Percentiles rank a stretch among this genome's conserved stretches.
These are phyloP conservation scores for Trichosurus vulpecula DNA, from an alignment of 2,797 vertebrate genomes.

Conservation along the genomic window DNA sequence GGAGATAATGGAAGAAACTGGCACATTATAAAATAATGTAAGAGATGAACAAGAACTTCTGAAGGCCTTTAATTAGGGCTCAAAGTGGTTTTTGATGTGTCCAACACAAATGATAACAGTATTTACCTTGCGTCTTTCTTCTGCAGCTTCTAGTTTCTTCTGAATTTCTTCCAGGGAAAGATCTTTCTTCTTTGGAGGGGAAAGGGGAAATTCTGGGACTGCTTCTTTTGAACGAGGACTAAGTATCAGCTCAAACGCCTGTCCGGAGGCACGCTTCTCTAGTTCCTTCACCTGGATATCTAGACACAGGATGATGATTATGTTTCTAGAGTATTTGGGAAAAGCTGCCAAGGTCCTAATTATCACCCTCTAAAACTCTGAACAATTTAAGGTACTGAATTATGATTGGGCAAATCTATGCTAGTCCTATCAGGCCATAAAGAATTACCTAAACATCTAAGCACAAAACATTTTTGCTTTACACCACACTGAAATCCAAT, in stretches of 20 bases:
- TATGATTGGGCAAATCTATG: conserved; percentile 1
- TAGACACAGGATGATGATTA: conserved; percentile 71
- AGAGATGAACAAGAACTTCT: not conserved
- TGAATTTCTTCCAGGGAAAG: conserved; percentile 96
- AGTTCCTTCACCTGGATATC: conserved; percentile 96
- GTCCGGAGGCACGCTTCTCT: conserved; percentile 95
- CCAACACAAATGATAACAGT: not conserved
- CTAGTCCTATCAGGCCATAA: conserved; percentile 29
- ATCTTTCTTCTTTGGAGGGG: conserved; percentile 94
- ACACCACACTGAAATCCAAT: not conserved
- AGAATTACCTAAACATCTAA: conserved; percentile 38
- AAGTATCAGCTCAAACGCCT: conserved; percentile 97
- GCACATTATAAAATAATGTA: not conserved
- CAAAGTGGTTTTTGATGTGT: not conserved
- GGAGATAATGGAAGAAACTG: conserved; percentile 29
- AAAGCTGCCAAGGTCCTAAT: conserved; percentile 51
- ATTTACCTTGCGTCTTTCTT: conserved; percentile 95
- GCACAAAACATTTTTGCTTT: not conserved
- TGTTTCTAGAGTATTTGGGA: conserved; percentile 63
- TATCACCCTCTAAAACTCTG: conserved; percentile 47
- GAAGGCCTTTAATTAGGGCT: not conserved
- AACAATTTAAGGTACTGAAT: conserved; percentile 39
- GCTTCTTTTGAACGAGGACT: conserved; percentile 90
- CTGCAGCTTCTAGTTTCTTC: conserved; percentile 95
- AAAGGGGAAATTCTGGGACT: conserved; percentile 91